Evolutionary conservation across 2,888 invertebrate species (phyloP).

Genomic region (Andrena praecox): DNA sequence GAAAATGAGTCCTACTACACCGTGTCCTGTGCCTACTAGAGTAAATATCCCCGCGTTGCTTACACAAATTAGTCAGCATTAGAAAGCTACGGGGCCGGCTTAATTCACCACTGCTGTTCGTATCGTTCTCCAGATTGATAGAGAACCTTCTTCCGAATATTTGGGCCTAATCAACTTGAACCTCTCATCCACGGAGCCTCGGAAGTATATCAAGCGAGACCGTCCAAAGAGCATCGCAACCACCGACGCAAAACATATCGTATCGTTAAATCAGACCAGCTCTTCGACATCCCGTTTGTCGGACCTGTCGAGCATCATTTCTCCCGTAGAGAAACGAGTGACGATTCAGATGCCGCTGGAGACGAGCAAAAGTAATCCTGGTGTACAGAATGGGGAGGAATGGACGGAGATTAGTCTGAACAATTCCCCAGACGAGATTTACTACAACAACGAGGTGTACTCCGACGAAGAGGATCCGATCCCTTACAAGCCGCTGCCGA

Average conservation of each 20-base stretch:
- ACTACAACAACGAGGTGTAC: slow-evolving; percentile 86
- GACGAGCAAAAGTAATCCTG: slow-evolving; percentile 58
- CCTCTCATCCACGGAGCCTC: slow-evolving; percentile 81
- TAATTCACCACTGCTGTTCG: not conserved
- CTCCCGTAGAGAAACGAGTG: slow-evolving; percentile 74
- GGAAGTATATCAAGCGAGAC: slow-evolving; percentile 82
- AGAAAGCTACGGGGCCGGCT: not conserved
- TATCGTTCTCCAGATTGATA: slow-evolving; percentile 73
- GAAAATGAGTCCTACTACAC: slow-evolving; percentile 81
- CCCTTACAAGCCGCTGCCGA: slow-evolving; percentile 85
- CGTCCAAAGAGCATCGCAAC: slow-evolving; percentile 80
- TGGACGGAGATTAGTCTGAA: slow-evolving; percentile 92
- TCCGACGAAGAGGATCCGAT: slow-evolving; percentile 85
- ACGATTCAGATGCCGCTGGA: slow-evolving; percentile 73
- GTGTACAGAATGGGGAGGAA: slow-evolving; percentile 86
- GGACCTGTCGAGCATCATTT: slow-evolving; percentile 75
- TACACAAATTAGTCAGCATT: not conserved
- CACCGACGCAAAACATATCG: slow-evolving; percentile 78
- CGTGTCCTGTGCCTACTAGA: slow-evolving; percentile 76
- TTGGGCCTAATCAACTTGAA: slow-evolving; percentile 79
- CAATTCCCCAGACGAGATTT: slow-evolving; percentile 89
- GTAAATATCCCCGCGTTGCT: slow-evolving; percentile 65
- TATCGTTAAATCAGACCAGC: slow-evolving; percentile 72
- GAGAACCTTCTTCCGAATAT: slow-evolving; percentile 80
- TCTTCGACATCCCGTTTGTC: slow-evolving; percentile 79